Percentiles rank a stretch among this genome's conserved stretches.
Conservation (phyloP, 2,113 vertebrate species). For the Numenius arquata region DNA sequence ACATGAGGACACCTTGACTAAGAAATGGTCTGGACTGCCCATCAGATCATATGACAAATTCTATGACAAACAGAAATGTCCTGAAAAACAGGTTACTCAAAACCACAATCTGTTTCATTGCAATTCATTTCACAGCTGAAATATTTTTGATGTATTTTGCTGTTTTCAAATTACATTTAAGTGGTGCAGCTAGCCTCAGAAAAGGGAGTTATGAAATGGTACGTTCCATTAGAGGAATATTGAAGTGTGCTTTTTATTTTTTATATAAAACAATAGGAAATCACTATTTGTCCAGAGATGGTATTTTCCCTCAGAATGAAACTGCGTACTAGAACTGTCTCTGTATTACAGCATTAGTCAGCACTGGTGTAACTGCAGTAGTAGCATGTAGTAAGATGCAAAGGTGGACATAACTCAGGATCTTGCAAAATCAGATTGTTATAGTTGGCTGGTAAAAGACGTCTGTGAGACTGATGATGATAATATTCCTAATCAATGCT, state of each 20-base stretch:
- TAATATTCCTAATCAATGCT: background rate
- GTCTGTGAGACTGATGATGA: background rate
- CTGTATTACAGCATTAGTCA: background rate
- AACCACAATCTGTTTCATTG: background rate
- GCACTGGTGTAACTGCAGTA: background rate
- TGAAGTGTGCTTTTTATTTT: background rate
- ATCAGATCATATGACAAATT: background rate
- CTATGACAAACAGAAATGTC: background rate
- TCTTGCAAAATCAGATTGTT: background rate
- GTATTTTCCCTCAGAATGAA: background rate
- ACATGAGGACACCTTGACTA: background rate
- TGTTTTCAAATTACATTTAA: background rate
- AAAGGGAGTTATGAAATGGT: background rate
- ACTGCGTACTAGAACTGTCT: background rate
- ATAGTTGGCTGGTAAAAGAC: background rate
- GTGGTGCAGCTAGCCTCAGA: background rate
- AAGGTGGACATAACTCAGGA: background rate
- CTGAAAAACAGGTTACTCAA: slow-evolving; percentile 7
- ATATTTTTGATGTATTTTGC: background rate
- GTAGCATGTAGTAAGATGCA: background rate
- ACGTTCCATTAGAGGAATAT: background rate
- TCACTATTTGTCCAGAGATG: background rate
- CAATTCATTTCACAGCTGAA: background rate
- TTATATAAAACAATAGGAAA: background rate
- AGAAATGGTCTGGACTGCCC: background rate